These are phyloP conservation scores for Melanotaenia duboulayi DNA, from an alignment of 2,113 vertebrate genomes.

Conservation along the genomic window DNA sequence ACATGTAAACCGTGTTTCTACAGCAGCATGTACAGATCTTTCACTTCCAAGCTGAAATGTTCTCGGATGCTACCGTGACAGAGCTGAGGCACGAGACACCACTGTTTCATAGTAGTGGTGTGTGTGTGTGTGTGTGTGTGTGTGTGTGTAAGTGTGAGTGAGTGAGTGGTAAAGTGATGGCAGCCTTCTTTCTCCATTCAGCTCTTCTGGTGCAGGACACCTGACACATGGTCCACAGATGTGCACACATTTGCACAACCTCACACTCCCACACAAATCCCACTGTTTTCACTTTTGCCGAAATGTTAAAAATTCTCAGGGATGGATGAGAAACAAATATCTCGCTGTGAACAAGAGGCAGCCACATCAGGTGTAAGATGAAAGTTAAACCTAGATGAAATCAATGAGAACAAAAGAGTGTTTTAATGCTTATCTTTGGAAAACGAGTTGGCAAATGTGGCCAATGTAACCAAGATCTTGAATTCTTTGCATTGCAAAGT, in stretches of 20 bases:
- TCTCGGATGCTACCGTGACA: slow-evolving; percentile 5
- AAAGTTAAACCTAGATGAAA: slow-evolving; percentile 43
- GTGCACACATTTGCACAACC: slow-evolving; percentile 42
- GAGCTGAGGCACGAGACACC: slow-evolving; percentile 4
- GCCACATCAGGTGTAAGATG: slow-evolving; percentile 44
- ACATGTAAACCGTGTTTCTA: slow-evolving; percentile 14
- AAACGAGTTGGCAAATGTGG: slow-evolving; percentile 43
- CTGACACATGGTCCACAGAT: slow-evolving; percentile 69
- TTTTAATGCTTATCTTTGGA: slow-evolving; percentile 30
- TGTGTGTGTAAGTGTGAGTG: slow-evolving; percentile 30
- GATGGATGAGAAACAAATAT: not conserved
- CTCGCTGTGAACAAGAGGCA: slow-evolving; percentile 14
- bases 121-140: not conserved
- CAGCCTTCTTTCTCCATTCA: slow-evolving; percentile 48
- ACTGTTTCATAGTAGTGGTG: slow-evolving; percentile 8
- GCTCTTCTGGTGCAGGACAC: slow-evolving; percentile 40
- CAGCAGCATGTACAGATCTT: not conserved
- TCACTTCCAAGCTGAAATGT: slow-evolving; percentile 15
- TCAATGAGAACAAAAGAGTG: slow-evolving; percentile 23
- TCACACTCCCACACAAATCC: slow-evolving; percentile 45
- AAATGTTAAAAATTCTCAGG: not conserved
- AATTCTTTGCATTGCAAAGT: slow-evolving; percentile 44
- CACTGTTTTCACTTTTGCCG: slow-evolving; percentile 31
- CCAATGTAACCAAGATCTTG: slow-evolving; percentile 29
- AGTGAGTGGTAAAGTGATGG: slow-evolving; percentile 17